Base-by-base conservation (phyloP, 2,797 vertebrate species). In the Spondyliosoma cantharus region DNA sequence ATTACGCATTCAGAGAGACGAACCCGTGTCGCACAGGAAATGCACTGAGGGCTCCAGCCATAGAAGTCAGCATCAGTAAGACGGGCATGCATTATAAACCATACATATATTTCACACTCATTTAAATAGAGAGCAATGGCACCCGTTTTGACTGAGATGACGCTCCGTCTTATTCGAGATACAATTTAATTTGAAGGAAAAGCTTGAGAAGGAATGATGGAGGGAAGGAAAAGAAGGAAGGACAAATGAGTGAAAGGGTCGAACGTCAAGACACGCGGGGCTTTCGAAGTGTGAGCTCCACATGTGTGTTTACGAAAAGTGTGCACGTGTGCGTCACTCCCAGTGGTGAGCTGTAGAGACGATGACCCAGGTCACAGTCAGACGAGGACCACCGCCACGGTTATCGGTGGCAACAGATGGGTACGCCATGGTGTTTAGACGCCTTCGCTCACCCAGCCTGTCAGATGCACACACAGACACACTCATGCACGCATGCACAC, bases 401-500 rank as follows among this genome's bases (percentile, higher is more conserved):
- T 86, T 90, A 90, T 83, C 74, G 60, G 79, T 81, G 88, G 86
- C 89, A 92, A 89, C 93, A 95, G 93, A 95, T 94, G 93, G 93
- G 78, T 82, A 67, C 79, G 52, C 90, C 73, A 59, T 57, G 73
- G 89, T 88, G 90, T 85, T 89, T 85, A 88, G 89, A 91, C 54
- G 81, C 88, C 85, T 87, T 54, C 46, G 83, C 82, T 86, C 87
- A 74, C 68, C 71, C 76, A 48, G 77, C 62, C 76, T 83, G 87
- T 90, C 88, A 85, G 79, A 81, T 48, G 66, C 81, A 66, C 42
- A 73, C 50, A 54, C 22, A 46, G 74, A 53, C 75, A 73, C 60
- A 22, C 29, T 16, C 74, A 56, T 67, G 71, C 75, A 29, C 32
- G 32, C 7, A 32, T 32, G 32, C 3, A 43, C 16, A 54, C 67